Base-by-base conservation (phyloP, 1,140 invertebrate species). In the Drosophila mayri region DNA sequence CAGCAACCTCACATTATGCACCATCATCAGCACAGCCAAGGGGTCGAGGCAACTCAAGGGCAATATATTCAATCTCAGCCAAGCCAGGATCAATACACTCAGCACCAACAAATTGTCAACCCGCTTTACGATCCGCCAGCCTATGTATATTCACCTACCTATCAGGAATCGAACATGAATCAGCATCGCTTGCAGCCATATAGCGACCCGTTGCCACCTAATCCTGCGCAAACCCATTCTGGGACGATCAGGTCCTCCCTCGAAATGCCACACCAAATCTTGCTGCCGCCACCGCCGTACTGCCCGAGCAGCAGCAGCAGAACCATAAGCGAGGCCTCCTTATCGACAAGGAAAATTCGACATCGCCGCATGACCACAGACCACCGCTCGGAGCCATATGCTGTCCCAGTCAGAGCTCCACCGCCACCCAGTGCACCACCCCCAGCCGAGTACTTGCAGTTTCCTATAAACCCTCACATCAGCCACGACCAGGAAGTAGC, bases 161-260 rank as follows among this genome's bases (percentile, higher is more conserved):
- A 54, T 25, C 44, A 35, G 37, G 44, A 67, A 10, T 14, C 76
- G 0, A 41, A 65, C 22, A n/a, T 22, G 3, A 49, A 67, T 40
- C 68, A 60, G 16, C 59, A 60, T 30, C 41, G 62, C 6, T 49
- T 79, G 49, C 81, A 82, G 18, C 59, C 62, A 43, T 82, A 67
- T 78, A 58, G 46, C n/a, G 73, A 81, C 47, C 61, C 16, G 57
- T 65, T 47, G 20, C n/a, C 22, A 4, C 67, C 1, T 25, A 62
- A n/a, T 75, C 43, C 70, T 14, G 46, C 38, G 5, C 52, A 73
- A 2, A 18, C 37, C 0, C 65, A 58, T 4, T 20, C 7, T 7
- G 20, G 28, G 11, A 32, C 38, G 5, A 16, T 41, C 8, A 54
- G 50, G 4, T 2, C 18, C 14, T 22, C 50, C 8, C 12, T 16